phyloP scores from a whole-genome alignment of 2,888 invertebrate species.

The Luffia ferchaultella region DNA sequence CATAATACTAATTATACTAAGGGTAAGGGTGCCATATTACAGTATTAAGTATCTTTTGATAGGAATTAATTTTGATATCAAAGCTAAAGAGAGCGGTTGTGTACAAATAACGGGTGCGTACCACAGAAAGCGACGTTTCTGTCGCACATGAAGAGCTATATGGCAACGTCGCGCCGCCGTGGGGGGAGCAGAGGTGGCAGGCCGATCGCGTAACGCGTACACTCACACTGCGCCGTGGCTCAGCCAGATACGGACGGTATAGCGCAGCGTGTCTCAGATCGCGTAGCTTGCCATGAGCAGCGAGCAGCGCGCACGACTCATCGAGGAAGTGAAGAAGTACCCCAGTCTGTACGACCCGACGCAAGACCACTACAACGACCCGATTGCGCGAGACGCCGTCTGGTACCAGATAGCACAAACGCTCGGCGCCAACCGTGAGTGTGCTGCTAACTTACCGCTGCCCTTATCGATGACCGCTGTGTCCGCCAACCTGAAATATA shows the following conservation, averaged over 20 bases:
- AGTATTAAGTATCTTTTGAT: no score
- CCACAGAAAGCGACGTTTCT: slow-evolving; percentile 33
- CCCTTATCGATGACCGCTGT: no score
- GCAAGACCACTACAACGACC: slow-evolving; percentile 49
- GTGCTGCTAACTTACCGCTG: neutral
- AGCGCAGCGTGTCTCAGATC: neutral
- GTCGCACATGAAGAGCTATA: slow-evolving; percentile 18
- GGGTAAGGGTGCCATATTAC: no score
- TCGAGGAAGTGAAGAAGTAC: slow-evolving; percentile 50
- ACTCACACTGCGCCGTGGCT: neutral
- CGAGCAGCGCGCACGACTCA: slow-evolving; percentile 38
- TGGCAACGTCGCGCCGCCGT: slow-evolving; percentile 15
- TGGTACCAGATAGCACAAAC: slow-evolving; percentile 42
- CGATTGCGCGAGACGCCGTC: slow-evolving; percentile 48
- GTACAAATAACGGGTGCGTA: no score
- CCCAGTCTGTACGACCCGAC: slow-evolving; percentile 53
- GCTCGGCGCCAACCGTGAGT: slow-evolving; percentile 1
- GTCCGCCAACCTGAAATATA: no score
- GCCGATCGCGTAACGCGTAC: neutral
- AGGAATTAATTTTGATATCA: no score
- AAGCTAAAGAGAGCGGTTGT: no score
- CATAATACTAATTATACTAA: no score
- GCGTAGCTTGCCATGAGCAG: neutral
- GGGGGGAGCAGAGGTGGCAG: neutral
- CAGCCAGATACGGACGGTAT: neutral